Evolutionary conservation across 2,888 invertebrate species (phyloP).

Genomic region (Melieria crassipennis): DNA sequence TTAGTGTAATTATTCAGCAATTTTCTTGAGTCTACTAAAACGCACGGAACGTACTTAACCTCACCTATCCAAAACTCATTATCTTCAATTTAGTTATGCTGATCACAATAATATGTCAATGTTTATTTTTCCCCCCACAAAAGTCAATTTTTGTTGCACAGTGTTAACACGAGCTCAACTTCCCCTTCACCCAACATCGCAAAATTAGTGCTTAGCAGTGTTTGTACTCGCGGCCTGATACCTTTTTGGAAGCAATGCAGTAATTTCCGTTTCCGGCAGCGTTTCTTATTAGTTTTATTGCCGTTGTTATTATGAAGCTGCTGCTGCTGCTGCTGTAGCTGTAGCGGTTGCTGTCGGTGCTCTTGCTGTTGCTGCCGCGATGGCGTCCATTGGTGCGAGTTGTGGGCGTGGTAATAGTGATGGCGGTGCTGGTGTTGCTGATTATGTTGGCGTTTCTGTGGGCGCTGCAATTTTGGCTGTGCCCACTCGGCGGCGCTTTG

Average conservation of each 20-base stretch:
- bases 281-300: neutral
- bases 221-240: neutral
- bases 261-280: conserved; percentile 30
- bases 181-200: too few relatives aligned
- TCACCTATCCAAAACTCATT: too few relatives aligned
- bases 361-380: conserved; percentile 11
- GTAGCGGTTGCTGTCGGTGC: conserved; percentile 8
- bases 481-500: neutral
- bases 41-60: too few relatives aligned
- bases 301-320: conserved; percentile 1
- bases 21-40: too few relatives aligned
- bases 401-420: conserved; percentile 9
- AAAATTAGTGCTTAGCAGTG: too few relatives aligned
- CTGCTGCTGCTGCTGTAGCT: conserved; percentile 5
- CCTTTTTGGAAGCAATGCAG: conserved; percentile 27
- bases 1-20: too few relatives aligned
- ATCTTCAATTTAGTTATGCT: too few relatives aligned
- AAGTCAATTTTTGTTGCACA: too few relatives aligned
- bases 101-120: too few relatives aligned
- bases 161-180: too few relatives aligned
- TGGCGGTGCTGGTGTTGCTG: conserved; percentile 4
- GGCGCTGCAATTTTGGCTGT: conserved; percentile 6
- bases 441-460: neutral
- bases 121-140: too few relatives aligned
- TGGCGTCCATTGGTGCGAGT: neutral